Base-by-base conservation (phyloP, 2,113 vertebrate genomes). In the Camelus bactrianus region DNA sequence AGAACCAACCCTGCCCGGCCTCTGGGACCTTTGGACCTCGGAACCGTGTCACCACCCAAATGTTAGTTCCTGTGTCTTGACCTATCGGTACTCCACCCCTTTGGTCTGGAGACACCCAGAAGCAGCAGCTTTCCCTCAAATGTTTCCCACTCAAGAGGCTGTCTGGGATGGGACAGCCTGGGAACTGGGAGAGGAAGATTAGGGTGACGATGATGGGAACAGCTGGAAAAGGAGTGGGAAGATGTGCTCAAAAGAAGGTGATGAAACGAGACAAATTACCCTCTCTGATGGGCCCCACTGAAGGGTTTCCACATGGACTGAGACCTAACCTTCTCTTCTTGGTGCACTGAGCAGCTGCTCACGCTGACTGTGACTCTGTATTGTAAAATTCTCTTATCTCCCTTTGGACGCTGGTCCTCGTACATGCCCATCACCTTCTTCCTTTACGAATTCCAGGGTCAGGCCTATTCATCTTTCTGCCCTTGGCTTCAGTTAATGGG, bases 361-460 rank as follows among this genome's bases (percentile, higher is more conserved):
- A 10, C 2, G 3, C 6, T 0, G 9, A 14, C 13, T 46, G 14
- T 5, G 4, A 60, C 17, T 77, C 22, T 81, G 16, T 30, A 24
- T 3, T 6, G 5, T 26, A 35, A 24, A n/a, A 42, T 42, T 54
- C 35, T 83, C 15, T 12, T 6, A 24, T 32, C 48, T 17, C 48
- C 46, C 22, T 42, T 56, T 19, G 8, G 13, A 11, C 0, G 6
- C 8, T 35, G 48, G 38, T 58, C 56, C 90, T 89, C 3, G 0
- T 0, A 24, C 3, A 15, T 14, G 54, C 6, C 35, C 35, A 14
- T 93, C 13, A 15, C 56, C 15, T 70, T n/a, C 58, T 28, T 81
- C 81, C 69, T 32, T 56, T 26, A 42, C 11, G 22, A 72, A 46
- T 58, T 35, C 20, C 2, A 42, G 42, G 52, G 22, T 12, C 46